phyloP scores from a whole-genome alignment of 2,888 invertebrate genomes.

The Rhogogaster chlorosoma region DNA sequence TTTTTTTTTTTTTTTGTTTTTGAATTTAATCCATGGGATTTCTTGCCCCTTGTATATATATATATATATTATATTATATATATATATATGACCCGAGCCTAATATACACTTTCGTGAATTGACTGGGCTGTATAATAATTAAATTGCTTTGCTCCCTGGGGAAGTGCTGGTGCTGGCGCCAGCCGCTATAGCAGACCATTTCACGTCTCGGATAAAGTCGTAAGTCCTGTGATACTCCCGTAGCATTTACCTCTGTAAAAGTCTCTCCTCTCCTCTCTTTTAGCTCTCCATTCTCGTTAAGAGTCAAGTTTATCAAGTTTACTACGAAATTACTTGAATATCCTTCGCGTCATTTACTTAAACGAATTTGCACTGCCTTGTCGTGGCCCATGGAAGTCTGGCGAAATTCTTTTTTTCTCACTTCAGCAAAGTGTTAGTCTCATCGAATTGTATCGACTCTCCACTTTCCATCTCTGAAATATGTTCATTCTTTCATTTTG shows the following conservation, averaged over 20 bases:
- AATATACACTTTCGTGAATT: conserved; percentile 40
- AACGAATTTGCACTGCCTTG: conserved; percentile 17
- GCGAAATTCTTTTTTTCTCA: not conserved
- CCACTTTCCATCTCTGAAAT: not conserved
- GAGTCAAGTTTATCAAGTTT: conserved; percentile 38
- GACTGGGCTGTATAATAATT: conserved; percentile 43
- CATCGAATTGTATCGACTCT: not conserved
- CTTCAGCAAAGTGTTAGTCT: not conserved
- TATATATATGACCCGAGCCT: not conserved
- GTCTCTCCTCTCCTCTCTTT: not conserved
- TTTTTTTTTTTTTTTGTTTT: not conserved
- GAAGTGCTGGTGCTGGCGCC: conserved; percentile 36
- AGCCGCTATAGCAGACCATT: conserved; percentile 42
- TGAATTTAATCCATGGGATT: conserved; percentile 20
- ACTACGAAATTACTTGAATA: conserved; percentile 34
- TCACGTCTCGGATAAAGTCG: conserved; percentile 44
- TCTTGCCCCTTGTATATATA: not conserved
- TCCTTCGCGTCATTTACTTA: conserved; percentile 37
- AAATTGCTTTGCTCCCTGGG: conserved; percentile 39
- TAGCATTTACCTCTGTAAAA: conserved; percentile 35
- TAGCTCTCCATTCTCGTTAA: conserved; percentile 29
- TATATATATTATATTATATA: not conserved
- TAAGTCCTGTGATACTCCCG: conserved; percentile 37
- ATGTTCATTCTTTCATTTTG: not conserved
- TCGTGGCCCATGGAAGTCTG: not conserved